phyloP scores from a whole-genome alignment of 2,888 invertebrate genomes.

The Tinea pellionella region DNA sequence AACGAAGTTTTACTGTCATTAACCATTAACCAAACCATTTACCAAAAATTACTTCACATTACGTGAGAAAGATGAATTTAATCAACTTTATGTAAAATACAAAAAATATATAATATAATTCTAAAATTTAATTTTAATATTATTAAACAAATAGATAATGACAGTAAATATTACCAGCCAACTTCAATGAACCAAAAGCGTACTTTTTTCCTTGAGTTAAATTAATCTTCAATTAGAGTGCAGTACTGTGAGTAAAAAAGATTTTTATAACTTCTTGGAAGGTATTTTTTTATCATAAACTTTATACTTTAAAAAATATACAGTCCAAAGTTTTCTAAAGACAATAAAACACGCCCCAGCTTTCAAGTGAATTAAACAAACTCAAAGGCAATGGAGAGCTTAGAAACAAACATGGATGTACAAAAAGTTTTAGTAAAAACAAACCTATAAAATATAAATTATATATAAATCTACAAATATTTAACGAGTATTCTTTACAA shows the following conservation, averaged over 20 bases:
- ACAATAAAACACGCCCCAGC: slow-evolving; percentile 17
- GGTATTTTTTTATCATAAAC: slow-evolving; percentile 8
- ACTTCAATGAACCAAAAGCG: too few relatives aligned
- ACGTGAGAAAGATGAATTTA: too few relatives aligned
- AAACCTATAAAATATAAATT: too few relatives aligned
- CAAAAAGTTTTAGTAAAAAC: not conserved
- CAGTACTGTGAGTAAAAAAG: not conserved
- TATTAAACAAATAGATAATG: not conserved
- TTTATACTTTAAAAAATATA: slow-evolving; percentile 17
- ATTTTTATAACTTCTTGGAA: not conserved
- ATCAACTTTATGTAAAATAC: too few relatives aligned
- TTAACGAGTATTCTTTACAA: too few relatives aligned
- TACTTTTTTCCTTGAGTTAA: not conserved
- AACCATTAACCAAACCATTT: too few relatives aligned
- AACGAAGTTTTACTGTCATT: slow-evolving; percentile 1
- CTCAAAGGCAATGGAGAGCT: slow-evolving; percentile 14
- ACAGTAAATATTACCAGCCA: too few relatives aligned
- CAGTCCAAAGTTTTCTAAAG: slow-evolving; percentile 17
- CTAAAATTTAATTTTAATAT: too few relatives aligned
- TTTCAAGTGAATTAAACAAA: slow-evolving; percentile 19
- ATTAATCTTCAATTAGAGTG: not conserved
- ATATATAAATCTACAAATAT: too few relatives aligned
- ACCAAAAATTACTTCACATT: not conserved
- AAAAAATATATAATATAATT: too few relatives aligned
- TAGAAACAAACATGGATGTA: slow-evolving; percentile 7